These are phyloP conservation scores for Lepus timidus DNA, from an alignment of 2,113 vertebrate genomes.

Conservation along the genomic window DNA sequence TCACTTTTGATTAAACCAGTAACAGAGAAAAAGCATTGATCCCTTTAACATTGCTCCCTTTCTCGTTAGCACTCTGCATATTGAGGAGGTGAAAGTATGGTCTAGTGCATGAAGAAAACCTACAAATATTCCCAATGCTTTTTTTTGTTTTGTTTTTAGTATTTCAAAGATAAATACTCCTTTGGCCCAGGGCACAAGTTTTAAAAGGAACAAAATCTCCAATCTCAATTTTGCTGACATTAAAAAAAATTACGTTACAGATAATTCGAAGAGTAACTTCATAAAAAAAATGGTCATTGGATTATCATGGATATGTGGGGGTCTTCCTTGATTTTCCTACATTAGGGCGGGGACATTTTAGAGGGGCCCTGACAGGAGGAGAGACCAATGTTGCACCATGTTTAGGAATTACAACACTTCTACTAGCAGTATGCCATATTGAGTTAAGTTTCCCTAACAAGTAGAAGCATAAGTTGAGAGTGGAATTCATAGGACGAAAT, in stretches of 20 bases:
- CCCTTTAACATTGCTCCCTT: background rate
- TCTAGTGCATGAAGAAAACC: background rate
- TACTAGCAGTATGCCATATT: background rate
- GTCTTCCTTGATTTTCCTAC: background rate
- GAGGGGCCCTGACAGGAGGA: background rate
- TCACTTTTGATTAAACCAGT: background rate
- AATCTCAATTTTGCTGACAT: background rate
- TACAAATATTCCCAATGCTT: background rate
- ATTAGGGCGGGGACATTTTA: background rate
- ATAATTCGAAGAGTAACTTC: background rate
- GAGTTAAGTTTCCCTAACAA: background rate
- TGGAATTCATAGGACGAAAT: background rate
- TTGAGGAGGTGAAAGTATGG: rapidly evolving
- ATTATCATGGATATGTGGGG: background rate
- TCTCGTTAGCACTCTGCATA: background rate
- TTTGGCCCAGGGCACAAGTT: background rate
- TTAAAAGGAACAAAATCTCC: background rate
- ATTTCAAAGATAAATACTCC: background rate
- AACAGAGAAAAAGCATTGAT: background rate
- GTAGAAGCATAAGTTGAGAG: background rate
- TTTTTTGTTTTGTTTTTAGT: background rate
- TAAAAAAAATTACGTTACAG: background rate
- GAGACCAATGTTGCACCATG: background rate
- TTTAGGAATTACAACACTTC: background rate
- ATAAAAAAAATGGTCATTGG: background rate